These are phyloP conservation scores for Cydia strobilella DNA, from an alignment of 1,140 invertebrate genomes.

Conservation along the genomic window DNA sequence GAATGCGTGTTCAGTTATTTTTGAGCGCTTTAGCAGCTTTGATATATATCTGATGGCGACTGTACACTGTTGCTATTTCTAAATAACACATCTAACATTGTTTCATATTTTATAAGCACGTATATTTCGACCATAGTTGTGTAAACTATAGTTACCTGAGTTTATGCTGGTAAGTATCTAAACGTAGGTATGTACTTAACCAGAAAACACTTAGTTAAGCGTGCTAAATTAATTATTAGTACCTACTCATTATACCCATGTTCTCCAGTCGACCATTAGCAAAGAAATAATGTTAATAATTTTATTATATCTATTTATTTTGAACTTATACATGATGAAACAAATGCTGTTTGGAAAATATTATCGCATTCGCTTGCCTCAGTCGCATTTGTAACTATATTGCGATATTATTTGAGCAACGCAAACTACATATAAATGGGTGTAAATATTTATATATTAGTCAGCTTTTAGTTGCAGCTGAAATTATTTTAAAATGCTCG, in stretches of 20 bases:
- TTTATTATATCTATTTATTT: background rate
- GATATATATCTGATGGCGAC: no score
- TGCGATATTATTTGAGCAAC: slow-evolving; percentile 6
- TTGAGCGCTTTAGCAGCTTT: no score
- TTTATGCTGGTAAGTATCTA: no score
- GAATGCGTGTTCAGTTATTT: no score
- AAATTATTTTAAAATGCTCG: background rate
- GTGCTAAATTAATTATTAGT: no score
- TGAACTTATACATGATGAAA: background rate
- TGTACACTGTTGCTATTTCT: no score
- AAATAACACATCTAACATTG: no score
- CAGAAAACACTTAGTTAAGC: no score
- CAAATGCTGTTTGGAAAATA: background rate
- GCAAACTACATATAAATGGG: background rate
- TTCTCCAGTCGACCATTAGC: background rate
- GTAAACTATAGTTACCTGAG: no score
- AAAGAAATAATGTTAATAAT: background rate
- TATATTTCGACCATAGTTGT: no score
- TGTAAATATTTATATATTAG: background rate
- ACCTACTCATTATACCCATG: background rate
- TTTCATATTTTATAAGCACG: no score
- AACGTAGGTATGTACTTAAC: no score
- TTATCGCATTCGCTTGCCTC: background rate
- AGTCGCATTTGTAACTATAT: background rate
- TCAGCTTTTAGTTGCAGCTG: background rate